Conservation (phyloP, 1,140 invertebrate genomes). For the Spodoptera litura region DNA sequence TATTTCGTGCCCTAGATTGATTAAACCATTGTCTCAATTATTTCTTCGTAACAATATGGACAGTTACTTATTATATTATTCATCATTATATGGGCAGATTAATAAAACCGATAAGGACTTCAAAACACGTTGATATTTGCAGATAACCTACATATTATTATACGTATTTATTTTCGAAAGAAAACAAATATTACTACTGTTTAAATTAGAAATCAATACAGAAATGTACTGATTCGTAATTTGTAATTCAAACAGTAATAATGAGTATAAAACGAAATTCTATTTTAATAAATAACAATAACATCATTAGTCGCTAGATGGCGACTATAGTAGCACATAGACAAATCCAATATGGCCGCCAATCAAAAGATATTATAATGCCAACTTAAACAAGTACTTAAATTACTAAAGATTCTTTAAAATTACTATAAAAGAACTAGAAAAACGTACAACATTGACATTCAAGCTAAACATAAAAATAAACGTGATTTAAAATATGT, state of each 20-base stretch:
- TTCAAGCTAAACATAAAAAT: slow-evolving; percentile 23
- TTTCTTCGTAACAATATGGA: not conserved
- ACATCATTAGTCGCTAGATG: slow-evolving; percentile 56
- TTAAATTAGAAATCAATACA: no score
- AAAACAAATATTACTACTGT: no score
- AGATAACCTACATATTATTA: slow-evolving; percentile 50
- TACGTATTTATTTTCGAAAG: not conserved
- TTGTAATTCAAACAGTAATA: not conserved
- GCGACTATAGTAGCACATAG: slow-evolving; percentile 53
- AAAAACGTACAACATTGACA: slow-evolving; percentile 6
- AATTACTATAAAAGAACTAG: not conserved
- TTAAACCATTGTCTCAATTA: not conserved
- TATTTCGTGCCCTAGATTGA: not conserved
- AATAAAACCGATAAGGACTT: slow-evolving; percentile 23
- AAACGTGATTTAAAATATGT: not conserved
- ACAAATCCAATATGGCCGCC: slow-evolving; percentile 70
- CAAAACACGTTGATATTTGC: slow-evolving; percentile 46
- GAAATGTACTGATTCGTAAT: not conserved
- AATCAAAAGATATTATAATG: slow-evolving; percentile 1
- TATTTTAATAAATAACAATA: slow-evolving; percentile 35
- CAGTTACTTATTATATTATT: slow-evolving; percentile 7
- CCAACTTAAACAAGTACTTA: not conserved
- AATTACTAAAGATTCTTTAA: no score
- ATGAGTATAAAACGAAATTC: slow-evolving; percentile 13
- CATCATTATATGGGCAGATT: slow-evolving; percentile 6